Evolutionary conservation across 1,140 invertebrate species (phyloP), one percentile per base, ranked within the genome.

Genomic region (Neodiprion virginianus): DNA sequence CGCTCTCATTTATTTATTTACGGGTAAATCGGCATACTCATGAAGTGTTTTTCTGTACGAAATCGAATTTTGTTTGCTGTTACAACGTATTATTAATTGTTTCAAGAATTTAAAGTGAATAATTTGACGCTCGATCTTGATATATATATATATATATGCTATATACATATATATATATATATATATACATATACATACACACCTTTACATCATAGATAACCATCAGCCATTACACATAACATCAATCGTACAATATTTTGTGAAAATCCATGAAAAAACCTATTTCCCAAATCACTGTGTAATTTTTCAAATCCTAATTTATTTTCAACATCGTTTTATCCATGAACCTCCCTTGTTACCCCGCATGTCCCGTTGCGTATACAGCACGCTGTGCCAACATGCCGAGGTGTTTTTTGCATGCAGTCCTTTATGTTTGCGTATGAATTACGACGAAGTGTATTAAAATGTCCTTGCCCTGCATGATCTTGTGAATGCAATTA

Each of bases 171-270:
- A 40, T 40, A 40, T 40, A 40, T 40, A 40, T 21, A 40, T 40
- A 40, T 5, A 40, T 40, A 40, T 2, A 5, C 28, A 40, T 40
- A 40, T 40, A 40, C 28, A 40, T 40, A 40, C 5, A 40, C 28
- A 40, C 28, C 28, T 5, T 14, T 17, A 61, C 53, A 14, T 14
- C 53, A 61, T 61, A 12, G 53, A 61, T 61, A 61, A 61, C n/a
- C 53, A 61, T 61, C 53, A 17, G 8, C 53, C 53, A 61, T 61
- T 61, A 61, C 53, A 61, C 53, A 61, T 61, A 61, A 61, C 53
- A 61, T 61, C n/a, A 17, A 14, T 61, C 53, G n/a, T 61, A 61
- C 11, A 61, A 61, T 61, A 61, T 61, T 61, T 61, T 61, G 53
- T 61, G 53, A 61, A 61, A 61, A 61, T 12, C 53, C 53, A 61